Evolutionary conservation across 1,140 invertebrate species (phyloP), one percentile per base, ranked within the genome.

Genomic region (Stegodyphus mimosarum): DNA sequence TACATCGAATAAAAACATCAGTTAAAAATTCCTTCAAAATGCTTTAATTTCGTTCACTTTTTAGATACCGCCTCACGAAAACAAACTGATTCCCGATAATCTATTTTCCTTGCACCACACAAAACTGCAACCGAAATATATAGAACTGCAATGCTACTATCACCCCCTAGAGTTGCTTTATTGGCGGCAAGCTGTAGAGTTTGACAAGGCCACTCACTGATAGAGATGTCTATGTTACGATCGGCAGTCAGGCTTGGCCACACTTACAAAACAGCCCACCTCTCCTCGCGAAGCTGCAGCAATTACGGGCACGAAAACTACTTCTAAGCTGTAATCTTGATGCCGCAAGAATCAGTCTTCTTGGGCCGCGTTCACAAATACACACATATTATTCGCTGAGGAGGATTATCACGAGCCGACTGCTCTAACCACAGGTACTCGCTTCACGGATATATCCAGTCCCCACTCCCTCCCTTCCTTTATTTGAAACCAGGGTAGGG

Each of bases 141-240:
- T 33, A 33, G 3, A 33, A 33, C 33, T 33, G 33, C 33, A 33
- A 33, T 33, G 33, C 33, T 33, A 33, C 3, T 33, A 33, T 33
- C 33, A 33, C 33, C 64, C 53, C 78, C 78, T 49, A 18, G 33
- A 33, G 5, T 33, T 50, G 50, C 52, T 81, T 81, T 81, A 81
- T 72, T 81, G 53, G 69, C 69, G 69, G 70, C 11, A 13, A 51
- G 49, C 33, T 50, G 69, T 53, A 17, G 69, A 81, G 70, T 81
- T 81, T 83, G 80, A 83, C 80, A 83, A 83, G 80, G 71, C 71
- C 69, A 81, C 78, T 81, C 78, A 81, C 71, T 83, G 80, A 83
- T 83, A 83, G 80, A 83, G 80, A 83, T 83, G 80, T 83, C 72
- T 66, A n/a, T 80, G 67, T 80, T 70, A 72, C 49, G 64, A 69